Conservation (phyloP, 1,140 invertebrate genomes). For the Scaptodrosophila lebanonensis region DNA sequence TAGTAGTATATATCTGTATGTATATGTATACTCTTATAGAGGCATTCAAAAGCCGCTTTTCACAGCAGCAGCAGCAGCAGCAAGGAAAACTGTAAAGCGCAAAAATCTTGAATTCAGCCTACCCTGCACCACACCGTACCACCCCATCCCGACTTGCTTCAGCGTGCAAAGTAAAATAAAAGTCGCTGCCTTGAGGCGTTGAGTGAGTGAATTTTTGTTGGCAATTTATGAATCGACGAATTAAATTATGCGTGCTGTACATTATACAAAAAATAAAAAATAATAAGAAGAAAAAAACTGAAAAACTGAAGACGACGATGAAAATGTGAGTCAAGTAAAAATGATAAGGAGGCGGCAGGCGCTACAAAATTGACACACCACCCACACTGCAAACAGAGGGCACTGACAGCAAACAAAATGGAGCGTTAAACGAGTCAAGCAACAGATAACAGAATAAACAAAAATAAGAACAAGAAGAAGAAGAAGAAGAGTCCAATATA, state of each 20-base stretch:
- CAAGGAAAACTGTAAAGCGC: slow-evolving; percentile 22
- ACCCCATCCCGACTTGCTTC: too few species aligned
- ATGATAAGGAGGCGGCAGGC: neutral
- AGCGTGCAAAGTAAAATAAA: too few species aligned
- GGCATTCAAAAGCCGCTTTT: slow-evolving; percentile 38
- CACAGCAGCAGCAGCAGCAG: neutral
- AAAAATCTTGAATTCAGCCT: slow-evolving; percentile 5
- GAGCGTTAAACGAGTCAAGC: slow-evolving; percentile 54
- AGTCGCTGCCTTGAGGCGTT: slow-evolving; percentile 10
- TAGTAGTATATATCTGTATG: slow-evolving; percentile 10
- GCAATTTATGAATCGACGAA: slow-evolving; percentile 63
- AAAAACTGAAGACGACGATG: slow-evolving; percentile 10
- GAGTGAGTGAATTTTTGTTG: slow-evolving; percentile 45
- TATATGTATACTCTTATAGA: slow-evolving; percentile 34
- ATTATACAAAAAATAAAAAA: slow-evolving; percentile 35
- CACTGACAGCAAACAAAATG: slow-evolving; percentile 29
- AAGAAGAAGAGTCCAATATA: neutral
- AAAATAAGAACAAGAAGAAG: neutral
- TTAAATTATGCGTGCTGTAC: slow-evolving; percentile 70
- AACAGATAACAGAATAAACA: slow-evolving; percentile 48
- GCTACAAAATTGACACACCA: too few species aligned
- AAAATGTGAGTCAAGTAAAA: neutral
- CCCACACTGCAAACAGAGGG: neutral
- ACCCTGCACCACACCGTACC: too few species aligned
- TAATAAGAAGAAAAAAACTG: slow-evolving; percentile 17